A percentile compares a stretch with the other conserved stretches of the same genome.
Conservation (phyloP, 2,797 vertebrate species). For the Psittacula derbiana region DNA sequence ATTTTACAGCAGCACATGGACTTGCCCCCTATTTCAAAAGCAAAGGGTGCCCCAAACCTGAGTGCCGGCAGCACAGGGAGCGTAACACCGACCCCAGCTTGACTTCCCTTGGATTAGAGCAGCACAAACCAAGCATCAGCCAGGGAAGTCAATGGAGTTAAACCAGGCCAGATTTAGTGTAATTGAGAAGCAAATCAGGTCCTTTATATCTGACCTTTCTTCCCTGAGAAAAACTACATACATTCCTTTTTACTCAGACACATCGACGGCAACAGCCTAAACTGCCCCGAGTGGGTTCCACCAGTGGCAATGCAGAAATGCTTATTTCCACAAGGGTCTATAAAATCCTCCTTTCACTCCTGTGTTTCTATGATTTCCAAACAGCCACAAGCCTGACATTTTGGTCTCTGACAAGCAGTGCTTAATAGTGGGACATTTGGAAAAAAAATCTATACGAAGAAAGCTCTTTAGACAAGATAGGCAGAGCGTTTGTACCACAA, state of each 20-base stretch:
- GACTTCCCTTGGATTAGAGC: background rate
- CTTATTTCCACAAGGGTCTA: constrained; percentile 70
- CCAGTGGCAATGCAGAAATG: constrained; percentile 43
- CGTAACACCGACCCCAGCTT: fast-evolving
- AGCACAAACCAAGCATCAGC: background rate
- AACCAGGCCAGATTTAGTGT: constrained; percentile 11
- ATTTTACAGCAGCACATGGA: constrained; percentile 8
- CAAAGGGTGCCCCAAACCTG: fast-evolving
- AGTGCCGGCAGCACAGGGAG: background rate
- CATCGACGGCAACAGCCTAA: constrained; percentile 46
- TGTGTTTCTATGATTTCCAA: constrained; percentile 54
- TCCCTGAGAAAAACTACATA: constrained; percentile 16
- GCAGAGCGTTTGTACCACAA: constrained; percentile 66
- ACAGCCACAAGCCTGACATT: constrained; percentile 70
- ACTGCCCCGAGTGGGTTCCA: constrained; percentile 52
- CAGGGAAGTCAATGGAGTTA: background rate
- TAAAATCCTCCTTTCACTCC: constrained; percentile 70
- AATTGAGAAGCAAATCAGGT: constrained; percentile 20
- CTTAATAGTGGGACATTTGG: constrained; percentile 57
- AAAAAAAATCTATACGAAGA: constrained; percentile 57
- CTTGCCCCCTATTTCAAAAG: background rate
- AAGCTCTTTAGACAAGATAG: constrained; percentile 75
- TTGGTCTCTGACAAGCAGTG: constrained; percentile 68
- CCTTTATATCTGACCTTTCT: background rate
- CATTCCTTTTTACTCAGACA: background rate